Base-by-base conservation (phyloP, 2,888 invertebrate species). In the Xestobium rufovillosum region DNA sequence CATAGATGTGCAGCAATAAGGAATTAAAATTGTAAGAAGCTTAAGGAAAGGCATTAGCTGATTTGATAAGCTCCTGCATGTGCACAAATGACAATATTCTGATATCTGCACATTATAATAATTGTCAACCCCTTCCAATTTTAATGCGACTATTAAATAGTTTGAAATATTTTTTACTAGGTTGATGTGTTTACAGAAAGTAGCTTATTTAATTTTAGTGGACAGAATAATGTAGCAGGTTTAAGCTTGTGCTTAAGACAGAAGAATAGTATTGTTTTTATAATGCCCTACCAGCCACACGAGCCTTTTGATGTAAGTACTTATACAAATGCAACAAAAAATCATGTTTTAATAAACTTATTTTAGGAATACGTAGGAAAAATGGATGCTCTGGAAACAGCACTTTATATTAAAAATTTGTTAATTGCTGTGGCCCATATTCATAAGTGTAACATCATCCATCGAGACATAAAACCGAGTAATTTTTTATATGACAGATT, bases 261-360 rank as follows among this genome's bases (percentile, higher is more conserved):
- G 52, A 70, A 75, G 43, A 86, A 88, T 53, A 82, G 85, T 38
- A 80, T 89, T 42, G 85, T 85, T 34, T 85, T 92, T 61, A 76
- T 90, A 31, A 90, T 91, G 91, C 89, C 90, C 2, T 89, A 83
- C 59, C 78, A 90, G 70, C 78, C 78, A 44, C 90, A 91, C 60
- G 78, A 78, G 53, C 80, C 76, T 52, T 89, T 86, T 65, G 73
- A 74, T 48, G 85, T 85, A 66, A 74, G 75, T 71, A 39, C 14
- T 25, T 10, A 35, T 29, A 26, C 17, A 11, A 3, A 11, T 3
- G 13, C 4, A 9, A 29, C 11, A 6, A 30, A 14, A 3, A 14
- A 26, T 10, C 26, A n/a, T 15, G 16, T 31, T 38, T 26, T 32
- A 12, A 26, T 26, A 9, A 6, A 14, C 3, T 25, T 43, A 34